phyloP scores from a whole-genome alignment of 2,888 invertebrate species.

The Drosophila neonasuta region DNA sequence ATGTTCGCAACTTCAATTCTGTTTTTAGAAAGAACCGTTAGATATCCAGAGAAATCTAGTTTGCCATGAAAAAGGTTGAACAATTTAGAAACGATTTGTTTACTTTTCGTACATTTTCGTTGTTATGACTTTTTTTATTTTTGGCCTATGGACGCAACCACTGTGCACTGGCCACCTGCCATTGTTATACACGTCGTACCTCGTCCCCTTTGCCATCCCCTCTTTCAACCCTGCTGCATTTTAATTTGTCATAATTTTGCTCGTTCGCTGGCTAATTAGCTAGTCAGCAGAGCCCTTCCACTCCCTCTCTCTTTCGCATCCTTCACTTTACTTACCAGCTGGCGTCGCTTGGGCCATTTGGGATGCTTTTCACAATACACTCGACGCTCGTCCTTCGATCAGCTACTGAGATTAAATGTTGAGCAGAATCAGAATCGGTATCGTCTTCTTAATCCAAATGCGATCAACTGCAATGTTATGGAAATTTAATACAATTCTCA shows the following conservation, averaged over 20 bases:
- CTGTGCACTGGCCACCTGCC: too few relatives aligned
- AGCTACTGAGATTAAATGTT: background rate
- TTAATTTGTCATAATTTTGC: conserved; percentile 74
- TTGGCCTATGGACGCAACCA: too few relatives aligned
- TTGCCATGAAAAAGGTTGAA: too few relatives aligned
- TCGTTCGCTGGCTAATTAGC: conserved; percentile 66
- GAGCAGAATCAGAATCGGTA: conserved; percentile 7
- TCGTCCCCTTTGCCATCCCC: too few relatives aligned
- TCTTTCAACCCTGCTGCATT: conserved; percentile 53
- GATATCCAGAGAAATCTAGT: too few relatives aligned
- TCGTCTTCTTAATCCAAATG: background rate
- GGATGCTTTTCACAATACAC: conserved; percentile 18
- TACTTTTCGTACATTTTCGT: too few relatives aligned
- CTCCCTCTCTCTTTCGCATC: too few relatives aligned
- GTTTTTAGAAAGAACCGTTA: too few relatives aligned
- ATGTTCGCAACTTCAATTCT: too few relatives aligned
- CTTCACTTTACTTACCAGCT: conserved; percentile 17
- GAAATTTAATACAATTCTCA: background rate
- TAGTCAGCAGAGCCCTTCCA: conserved; percentile 41
- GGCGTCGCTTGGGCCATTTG: conserved; percentile 15
- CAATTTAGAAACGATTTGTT: too few relatives aligned
- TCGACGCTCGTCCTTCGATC: conserved; percentile 10
- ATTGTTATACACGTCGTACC: too few relatives aligned
- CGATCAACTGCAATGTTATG: background rate
- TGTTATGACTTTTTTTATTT: too few relatives aligned